Base-by-base conservation (phyloP, 2,888 invertebrate species). In the Crematogaster levior region DNA sequence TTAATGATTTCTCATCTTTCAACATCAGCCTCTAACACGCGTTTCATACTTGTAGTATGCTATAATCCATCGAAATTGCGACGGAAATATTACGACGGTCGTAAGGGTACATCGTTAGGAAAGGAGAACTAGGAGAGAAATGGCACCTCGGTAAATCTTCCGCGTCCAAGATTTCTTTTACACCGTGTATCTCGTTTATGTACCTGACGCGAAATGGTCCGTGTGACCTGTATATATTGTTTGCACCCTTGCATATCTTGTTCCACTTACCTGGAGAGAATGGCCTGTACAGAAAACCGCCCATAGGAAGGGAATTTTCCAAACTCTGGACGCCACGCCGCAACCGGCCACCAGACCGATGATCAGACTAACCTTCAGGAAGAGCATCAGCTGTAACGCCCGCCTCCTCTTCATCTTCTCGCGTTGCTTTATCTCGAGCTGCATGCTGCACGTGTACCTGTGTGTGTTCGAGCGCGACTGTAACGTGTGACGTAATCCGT, bases 401-500 rank as follows among this genome's bases (percentile, higher is more conserved):
- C 96, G 95, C 87, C 96, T 95, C 86, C 95, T 95, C 75, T 95
- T 95, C 95, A 96, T 95, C 93, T 96, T 96, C 90, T 96, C 95
- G 60, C 96, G 95, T 60, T 95, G 95, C 90, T 95, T 95, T 83
- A 95, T 94, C 87, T 96, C 96, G 84, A 96, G 93, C 90, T 96
- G 96, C 95, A 96, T 95, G 88, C 95, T 95, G 91, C 96, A 95
- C 53, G 96, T 95, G 92, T 96, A 95, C 89, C 96, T 95, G 73
- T 63, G 72, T 40, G 63, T 51, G 91, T 96, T 95, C 89, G 95
- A 95, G 65, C 60, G 70, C 43, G 65, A 48, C 51, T 30, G 37
- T 30, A 34, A 72, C 9, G 53, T 21, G 21, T 73, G 46, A 51
- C 66, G 66, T 77, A 70, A 77, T 56, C 43, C 72, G 12, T 10